A percentile compares a stretch with the other conserved stretches of the same genome.
Conservation (phyloP, 2,113 vertebrate species). For the Tetraodon nigroviridis region DNA sequence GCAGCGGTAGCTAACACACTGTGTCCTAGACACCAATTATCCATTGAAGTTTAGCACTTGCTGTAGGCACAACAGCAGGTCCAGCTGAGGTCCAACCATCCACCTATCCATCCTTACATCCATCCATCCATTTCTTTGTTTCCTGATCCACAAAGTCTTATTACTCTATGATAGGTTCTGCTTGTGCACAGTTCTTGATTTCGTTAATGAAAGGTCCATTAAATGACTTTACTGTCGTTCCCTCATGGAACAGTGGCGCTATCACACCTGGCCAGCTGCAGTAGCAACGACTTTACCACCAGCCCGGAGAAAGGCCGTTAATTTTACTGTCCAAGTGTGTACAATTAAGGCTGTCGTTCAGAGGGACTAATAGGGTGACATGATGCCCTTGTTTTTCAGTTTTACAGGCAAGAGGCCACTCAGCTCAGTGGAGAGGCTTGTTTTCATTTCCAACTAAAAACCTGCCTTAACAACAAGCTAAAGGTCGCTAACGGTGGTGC, state of each 20-base stretch:
- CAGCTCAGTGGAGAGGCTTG: slow-evolving; percentile 34
- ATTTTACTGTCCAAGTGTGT: slow-evolving; percentile 34
- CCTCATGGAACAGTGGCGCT: slow-evolving; percentile 25
- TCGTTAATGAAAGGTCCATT: too few relatives aligned
- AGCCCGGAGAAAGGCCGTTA: slow-evolving; percentile 27
- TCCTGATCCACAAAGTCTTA: too few relatives aligned
- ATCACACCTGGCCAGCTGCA: slow-evolving; percentile 45
- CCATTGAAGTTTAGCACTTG: too few relatives aligned
- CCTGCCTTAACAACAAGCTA: slow-evolving; percentile 50
- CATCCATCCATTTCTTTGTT: too few relatives aligned
- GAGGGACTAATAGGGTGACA: slow-evolving; percentile 1
- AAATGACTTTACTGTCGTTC: not conserved
- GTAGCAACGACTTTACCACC: slow-evolving; percentile 6
- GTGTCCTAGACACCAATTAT: too few relatives aligned
- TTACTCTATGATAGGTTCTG: too few relatives aligned
- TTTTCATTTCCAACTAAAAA: slow-evolving; percentile 48
- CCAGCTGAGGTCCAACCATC: too few relatives aligned
- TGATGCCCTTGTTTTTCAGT: not conserved
- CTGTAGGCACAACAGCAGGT: too few relatives aligned
- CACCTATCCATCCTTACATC: too few relatives aligned
- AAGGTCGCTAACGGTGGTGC: slow-evolving; percentile 24
- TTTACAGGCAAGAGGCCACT: too few relatives aligned
- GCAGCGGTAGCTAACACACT: too few relatives aligned
- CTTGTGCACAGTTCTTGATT: too few relatives aligned
- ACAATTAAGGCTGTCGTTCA: slow-evolving; percentile 26